phyloP scores from a whole-genome alignment of 2,888 invertebrate species.

The Plagodis pulveraria region DNA sequence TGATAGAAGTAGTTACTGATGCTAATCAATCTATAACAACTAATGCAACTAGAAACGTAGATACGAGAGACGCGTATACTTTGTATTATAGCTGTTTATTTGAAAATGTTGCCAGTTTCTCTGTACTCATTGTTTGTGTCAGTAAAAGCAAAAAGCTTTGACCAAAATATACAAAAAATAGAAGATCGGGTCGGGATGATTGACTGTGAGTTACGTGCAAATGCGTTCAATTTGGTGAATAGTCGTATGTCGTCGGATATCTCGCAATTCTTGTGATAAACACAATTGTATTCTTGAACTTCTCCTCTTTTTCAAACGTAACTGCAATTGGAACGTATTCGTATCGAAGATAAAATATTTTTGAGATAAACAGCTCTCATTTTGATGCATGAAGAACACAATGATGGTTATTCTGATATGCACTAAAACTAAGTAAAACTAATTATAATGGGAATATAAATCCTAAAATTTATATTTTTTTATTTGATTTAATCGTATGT shows the following conservation, averaged over 20 bases:
- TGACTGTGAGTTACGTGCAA: neutral
- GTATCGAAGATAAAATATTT: conserved; percentile 1
- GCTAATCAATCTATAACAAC: too few relatives aligned
- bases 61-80: too few relatives aligned
- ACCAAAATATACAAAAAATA: neutral
- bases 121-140: neutral
- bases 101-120: too few relatives aligned
- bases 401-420: too few relatives aligned
- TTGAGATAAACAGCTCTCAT: neutral
- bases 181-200: conserved; percentile 4
- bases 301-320: neutral
- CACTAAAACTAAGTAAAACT: too few relatives aligned
- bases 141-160: neutral
- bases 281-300: conserved; percentile 8
- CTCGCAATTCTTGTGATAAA: conserved; percentile 9
- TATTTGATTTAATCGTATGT: too few relatives aligned
- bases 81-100: too few relatives aligned
- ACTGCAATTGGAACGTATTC: conserved; percentile 9
- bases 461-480: too few relatives aligned
- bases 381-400: too few relatives aligned
- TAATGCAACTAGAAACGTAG: too few relatives aligned
- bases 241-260: conserved; percentile 1
- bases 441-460: too few relatives aligned
- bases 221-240: conserved; percentile 13
- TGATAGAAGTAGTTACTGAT: too few relatives aligned